A percentile compares a stretch with the other conserved stretches of the same genome.
Conservation (phyloP, 92 coral and sea anemone species). For the Heteractis magnifica region DNA sequence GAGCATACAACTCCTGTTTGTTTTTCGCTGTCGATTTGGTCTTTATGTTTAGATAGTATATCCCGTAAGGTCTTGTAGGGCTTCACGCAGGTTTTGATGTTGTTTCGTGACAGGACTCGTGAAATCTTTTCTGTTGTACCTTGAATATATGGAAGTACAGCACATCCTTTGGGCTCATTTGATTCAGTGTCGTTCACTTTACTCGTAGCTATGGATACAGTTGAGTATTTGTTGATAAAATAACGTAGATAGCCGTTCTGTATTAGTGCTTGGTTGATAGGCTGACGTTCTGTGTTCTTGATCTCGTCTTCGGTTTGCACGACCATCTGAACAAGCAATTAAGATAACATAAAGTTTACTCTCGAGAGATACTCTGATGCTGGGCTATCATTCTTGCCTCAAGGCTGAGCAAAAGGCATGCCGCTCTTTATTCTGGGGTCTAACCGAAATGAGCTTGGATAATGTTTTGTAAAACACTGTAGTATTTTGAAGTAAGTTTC, state of each 20-base stretch:
- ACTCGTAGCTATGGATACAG: background rate
- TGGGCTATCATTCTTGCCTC: too few relatives aligned
- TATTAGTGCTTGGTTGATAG: background rate
- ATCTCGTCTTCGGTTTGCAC: too few relatives aligned
- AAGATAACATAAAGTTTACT: too few relatives aligned
- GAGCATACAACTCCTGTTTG: background rate
- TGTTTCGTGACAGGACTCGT: background rate
- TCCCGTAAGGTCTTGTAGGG: background rate
- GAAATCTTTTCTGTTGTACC: background rate
- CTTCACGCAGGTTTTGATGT: background rate
- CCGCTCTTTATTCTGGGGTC: too few relatives aligned
- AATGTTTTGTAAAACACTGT: too few relatives aligned
- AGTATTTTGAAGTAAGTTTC: too few relatives aligned
- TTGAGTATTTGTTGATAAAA: background rate
- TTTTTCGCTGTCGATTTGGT: background rate
- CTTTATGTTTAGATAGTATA: constrained; percentile 1
- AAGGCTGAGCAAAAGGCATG: too few relatives aligned
- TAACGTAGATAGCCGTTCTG: background rate
- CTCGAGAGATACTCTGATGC: too few relatives aligned
- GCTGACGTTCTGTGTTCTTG: background rate
- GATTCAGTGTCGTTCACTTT: background rate
- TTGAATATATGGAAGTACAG: background rate
- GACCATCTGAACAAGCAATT: too few relatives aligned
- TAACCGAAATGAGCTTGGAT: too few relatives aligned
- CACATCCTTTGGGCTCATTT: background rate